Conservation (phyloP, 1,140 invertebrate species). For the Tribolium madens region DNA sequence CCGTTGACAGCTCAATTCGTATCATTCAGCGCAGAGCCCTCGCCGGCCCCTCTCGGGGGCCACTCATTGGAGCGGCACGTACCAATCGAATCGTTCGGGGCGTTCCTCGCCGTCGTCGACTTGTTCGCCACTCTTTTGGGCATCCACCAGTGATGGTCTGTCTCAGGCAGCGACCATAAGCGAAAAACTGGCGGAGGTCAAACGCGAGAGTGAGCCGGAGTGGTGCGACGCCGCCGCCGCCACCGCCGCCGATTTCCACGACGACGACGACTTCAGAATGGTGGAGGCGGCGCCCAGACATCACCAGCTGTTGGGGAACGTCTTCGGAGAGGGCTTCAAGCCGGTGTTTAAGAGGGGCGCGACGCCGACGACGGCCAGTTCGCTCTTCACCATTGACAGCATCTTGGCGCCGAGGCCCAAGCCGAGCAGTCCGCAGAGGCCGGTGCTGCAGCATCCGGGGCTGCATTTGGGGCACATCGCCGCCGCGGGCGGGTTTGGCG, state of each 20-base stretch:
- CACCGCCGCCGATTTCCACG: conserved; percentile 57
- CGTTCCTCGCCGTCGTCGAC: conserved; percentile 4
- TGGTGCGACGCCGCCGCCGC: conserved; percentile 60
- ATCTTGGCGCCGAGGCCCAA: conserved; percentile 76
- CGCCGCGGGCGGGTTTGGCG: conserved; percentile 71
- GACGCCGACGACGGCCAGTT: conserved; percentile 67
- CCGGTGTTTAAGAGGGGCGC: conserved; percentile 55
- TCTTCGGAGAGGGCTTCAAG: conserved; percentile 61
- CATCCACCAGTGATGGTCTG: conserved; percentile 6
- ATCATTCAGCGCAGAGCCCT: conserved; percentile 54
- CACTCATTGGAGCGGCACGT: conserved; percentile 18
- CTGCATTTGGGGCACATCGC: conserved; percentile 70
- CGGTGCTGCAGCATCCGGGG: conserved; percentile 68
- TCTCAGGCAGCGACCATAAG: not conserved
- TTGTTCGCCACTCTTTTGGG: not conserved
- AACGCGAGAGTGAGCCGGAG: conserved; percentile 63
- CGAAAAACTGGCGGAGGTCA: conserved; percentile 60
- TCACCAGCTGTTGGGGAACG: conserved; percentile 54
- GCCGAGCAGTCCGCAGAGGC: conserved; percentile 64
- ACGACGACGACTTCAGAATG: conserved; percentile 62
- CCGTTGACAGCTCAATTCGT: conserved; percentile 56
- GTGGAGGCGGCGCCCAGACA: conserved; percentile 58
- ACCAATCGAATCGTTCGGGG: conserved; percentile 19
- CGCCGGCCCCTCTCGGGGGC: not conserved
- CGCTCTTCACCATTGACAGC: conserved; percentile 85